Conservation (phyloP, 2,113 vertebrate genomes). For the Cavia porcellus region DNA sequence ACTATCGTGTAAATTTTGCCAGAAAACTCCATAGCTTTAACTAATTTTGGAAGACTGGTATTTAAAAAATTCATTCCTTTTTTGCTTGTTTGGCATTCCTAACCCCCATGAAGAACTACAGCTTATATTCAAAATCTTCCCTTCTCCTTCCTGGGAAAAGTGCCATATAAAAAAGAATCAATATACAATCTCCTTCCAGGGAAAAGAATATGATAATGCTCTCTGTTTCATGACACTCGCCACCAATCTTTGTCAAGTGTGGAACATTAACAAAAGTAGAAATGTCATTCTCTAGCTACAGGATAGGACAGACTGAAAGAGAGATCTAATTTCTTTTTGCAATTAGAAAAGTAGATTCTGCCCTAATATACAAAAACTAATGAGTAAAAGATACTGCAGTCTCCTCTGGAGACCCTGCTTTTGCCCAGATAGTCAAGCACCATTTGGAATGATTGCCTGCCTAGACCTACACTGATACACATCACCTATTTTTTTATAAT, state of each 20-base stretch:
- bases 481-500: conserved; percentile 36
- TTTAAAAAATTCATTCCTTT: conserved; percentile 76
- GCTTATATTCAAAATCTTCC: conserved; percentile 72
- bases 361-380: conserved; percentile 13
- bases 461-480: neutral
- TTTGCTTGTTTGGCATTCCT: conserved; percentile 77
- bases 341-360: neutral
- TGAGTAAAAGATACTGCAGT: conserved; percentile 23
- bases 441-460: neutral
- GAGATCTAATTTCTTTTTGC: conserved; percentile 13
- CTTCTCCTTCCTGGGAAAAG: conserved; percentile 75
- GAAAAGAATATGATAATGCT: conserved; percentile 80
- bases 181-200: conserved; percentile 79
- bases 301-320: conserved; percentile 40
- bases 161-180: conserved; percentile 77
- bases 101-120: conserved; percentile 50
- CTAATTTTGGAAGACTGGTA: conserved; percentile 78
- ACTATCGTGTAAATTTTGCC: conserved; percentile 60
- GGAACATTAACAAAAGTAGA: conserved; percentile 65
- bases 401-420: neutral
- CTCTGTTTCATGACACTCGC: conserved; percentile 56
- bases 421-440: neutral
- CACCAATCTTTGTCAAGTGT: conserved; percentile 73
- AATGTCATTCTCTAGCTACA: conserved; percentile 54
- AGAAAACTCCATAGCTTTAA: conserved; percentile 63